phyloP scores from a whole-genome alignment of 2,888 invertebrate species.

The Hofmannophila pseudospretella region DNA sequence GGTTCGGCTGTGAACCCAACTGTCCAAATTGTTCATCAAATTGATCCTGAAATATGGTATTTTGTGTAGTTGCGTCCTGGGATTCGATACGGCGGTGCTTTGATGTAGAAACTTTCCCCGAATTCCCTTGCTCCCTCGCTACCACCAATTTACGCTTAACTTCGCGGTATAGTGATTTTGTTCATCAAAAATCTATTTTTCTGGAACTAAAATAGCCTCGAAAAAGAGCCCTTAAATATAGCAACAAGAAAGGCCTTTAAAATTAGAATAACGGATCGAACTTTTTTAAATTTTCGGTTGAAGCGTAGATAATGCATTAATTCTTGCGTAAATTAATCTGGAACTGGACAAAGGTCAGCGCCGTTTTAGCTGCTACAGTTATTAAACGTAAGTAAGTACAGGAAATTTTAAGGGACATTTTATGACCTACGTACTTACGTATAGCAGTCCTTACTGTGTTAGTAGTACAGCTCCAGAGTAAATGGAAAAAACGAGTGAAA shows the following conservation, averaged over 20 bases:
- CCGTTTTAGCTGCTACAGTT: constrained; percentile 4
- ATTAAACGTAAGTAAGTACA: no score
- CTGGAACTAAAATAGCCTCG: not conserved
- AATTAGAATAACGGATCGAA: constrained; percentile 21
- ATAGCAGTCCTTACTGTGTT: constrained; percentile 43
- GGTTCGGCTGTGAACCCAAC: constrained; percentile 4
- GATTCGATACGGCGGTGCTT: constrained; percentile 14
- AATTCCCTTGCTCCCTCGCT: not conserved
- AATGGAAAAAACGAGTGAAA: constrained; percentile 46
- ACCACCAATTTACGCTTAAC: constrained; percentile 2
- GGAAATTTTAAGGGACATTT: constrained; percentile 7
- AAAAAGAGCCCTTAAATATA: no score
- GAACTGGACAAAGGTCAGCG: constrained; percentile 22
- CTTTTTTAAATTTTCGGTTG: constrained; percentile 20
- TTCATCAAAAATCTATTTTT: not conserved
- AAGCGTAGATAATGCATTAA: constrained; percentile 28
- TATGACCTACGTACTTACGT: constrained; percentile 46
- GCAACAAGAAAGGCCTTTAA: constrained; percentile 23
- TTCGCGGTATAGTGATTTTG: constrained; percentile 2
- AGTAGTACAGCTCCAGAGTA: constrained; percentile 50
- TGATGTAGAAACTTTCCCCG: constrained; percentile 16
- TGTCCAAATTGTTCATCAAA: constrained; percentile 36
- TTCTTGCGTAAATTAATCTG: constrained; percentile 22
- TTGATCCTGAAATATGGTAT: constrained; percentile 19
- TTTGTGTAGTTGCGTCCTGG: constrained; percentile 5